Percentiles rank a stretch among this genome's conserved stretches.
Evolutionary conservation across 35 echinoderm and acorn worm species (phyloP).

Genomic region (Hemicentrotus pulcherrimus): DNA sequence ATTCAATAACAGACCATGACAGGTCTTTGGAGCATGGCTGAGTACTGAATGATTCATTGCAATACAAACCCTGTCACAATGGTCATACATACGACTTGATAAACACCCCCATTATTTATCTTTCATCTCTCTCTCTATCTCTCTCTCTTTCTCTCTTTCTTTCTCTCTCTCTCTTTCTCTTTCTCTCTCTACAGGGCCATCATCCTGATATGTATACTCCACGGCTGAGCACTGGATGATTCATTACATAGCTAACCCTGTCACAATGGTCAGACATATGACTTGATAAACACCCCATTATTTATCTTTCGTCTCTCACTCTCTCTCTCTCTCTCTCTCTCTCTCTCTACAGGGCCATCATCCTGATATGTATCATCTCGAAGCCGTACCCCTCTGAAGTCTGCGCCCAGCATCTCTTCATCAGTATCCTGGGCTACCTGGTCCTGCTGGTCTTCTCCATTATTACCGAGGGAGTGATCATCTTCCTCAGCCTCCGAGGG

Average conservation of each 20-base stretch:
- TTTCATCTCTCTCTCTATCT: background rate
- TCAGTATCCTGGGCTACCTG: conserved; percentile 67
- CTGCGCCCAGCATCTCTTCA: conserved; percentile 58
- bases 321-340: background rate
- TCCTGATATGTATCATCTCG: conserved; percentile 50
- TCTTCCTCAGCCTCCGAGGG: conserved; percentile 71
- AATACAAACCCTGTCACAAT: background rate
- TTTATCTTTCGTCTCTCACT: conserved; percentile 1
- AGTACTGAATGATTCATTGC: background rate
- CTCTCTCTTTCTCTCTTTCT: background rate
- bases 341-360: conserved; percentile 51
- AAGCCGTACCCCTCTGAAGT: background rate
- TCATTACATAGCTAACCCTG: background rate
- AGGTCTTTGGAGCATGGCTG: background rate
- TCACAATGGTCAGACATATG: background rate
- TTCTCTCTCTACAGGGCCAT: conserved; percentile 48
- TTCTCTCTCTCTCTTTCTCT: no score
- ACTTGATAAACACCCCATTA: background rate
- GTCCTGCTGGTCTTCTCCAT: conserved; percentile 59
- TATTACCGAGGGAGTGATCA: conserved; percentile 61
- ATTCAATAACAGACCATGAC: no score
- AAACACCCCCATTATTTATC: background rate
- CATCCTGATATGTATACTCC: conserved; percentile 54
- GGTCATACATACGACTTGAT: background rate
- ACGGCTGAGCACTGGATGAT: background rate